Evolutionary conservation across 2,113 vertebrate species (phyloP).

Genomic region (human): GRCh38 chr2:49972501-49973000

Average conservation of each 20-base stretch:
- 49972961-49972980: conserved; percentile 75
- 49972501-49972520: neutral
- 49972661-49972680: neutral
- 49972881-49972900: neutral
- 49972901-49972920: conserved; percentile 68
- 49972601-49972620: conserved; percentile 82
- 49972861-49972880: neutral
- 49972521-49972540: conserved; percentile 28
- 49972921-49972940: conserved; percentile 69
- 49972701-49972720: neutral
- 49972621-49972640: conserved; percentile 79
- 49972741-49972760: neutral
- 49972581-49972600: conserved; percentile 75
- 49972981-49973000: conserved; percentile 73
- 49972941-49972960: conserved; percentile 50
- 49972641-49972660: neutral
- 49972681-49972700: conserved; percentile 49
- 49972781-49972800: neutral
- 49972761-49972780: neutral
- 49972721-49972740: neutral
- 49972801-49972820: neutral
- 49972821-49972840: conserved; percentile 2
- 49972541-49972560: conserved; percentile 83
- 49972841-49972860: neutral
- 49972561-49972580: conserved; percentile 81